These are phyloP conservation scores for Neodiprion lecontei DNA, from an alignment of 1,140 invertebrate species.

Conservation along the genomic window DNA sequence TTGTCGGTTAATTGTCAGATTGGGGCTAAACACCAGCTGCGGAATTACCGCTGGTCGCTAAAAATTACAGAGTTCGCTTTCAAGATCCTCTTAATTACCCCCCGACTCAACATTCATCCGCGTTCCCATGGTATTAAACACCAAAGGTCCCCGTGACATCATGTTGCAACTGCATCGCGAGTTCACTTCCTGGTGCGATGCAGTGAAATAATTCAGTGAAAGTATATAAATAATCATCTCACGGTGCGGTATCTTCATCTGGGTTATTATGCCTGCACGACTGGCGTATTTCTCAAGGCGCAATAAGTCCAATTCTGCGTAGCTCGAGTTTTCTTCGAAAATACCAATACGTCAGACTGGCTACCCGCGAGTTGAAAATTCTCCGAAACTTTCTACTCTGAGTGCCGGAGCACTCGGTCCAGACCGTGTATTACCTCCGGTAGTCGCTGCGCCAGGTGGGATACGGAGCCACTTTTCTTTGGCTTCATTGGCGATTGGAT, in stretches of 20 bases:
- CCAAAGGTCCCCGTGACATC: not conserved
- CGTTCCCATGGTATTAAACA: no score
- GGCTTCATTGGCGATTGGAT: not conserved
- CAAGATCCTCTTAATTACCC: no score
- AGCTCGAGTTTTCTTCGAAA: not conserved
- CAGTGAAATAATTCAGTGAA: not conserved
- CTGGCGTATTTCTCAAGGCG: no score
- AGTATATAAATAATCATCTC: not conserved
- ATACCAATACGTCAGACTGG: not conserved
- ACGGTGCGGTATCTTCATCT: not conserved
- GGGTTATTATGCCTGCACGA: no score
- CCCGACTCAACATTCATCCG: not conserved
- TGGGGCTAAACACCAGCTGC: no score
- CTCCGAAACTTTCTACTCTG: not conserved
- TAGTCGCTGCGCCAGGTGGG: not conserved
- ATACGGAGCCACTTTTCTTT: not conserved
- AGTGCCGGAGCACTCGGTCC: not conserved
- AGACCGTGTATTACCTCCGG: not conserved
- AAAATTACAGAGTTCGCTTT: slow-evolving; percentile 34
- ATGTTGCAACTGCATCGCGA: not conserved
- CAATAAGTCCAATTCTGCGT: not conserved
- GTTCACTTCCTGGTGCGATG: not conserved
- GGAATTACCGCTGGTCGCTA: not conserved
- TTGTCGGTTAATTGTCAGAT: no score
- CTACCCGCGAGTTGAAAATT: not conserved